These are phyloP conservation scores for Bubo scandiacus DNA, from an alignment of 2,113 vertebrate species.

Conservation along the genomic window DNA sequence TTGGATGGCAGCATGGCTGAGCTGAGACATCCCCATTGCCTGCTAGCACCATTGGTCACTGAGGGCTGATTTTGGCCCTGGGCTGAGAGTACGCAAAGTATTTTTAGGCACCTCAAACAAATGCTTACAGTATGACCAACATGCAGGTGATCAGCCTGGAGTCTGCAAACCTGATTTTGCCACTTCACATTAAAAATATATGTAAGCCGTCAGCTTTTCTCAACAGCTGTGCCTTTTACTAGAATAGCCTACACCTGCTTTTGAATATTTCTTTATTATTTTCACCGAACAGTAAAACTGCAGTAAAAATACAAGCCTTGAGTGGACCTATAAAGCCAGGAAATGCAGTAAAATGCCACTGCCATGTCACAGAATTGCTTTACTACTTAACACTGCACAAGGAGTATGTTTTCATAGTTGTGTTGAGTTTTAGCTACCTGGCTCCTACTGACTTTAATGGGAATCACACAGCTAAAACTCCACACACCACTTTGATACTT, in stretches of 20 bases:
- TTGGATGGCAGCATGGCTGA: neutral
- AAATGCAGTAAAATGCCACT: constrained; percentile 68
- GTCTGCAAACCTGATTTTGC: neutral
- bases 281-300: constrained; percentile 64
- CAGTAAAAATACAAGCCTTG: constrained; percentile 70
- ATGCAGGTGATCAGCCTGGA: neutral
- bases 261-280: constrained; percentile 33
- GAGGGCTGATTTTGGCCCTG: neutral
- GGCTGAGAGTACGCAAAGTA: neutral
- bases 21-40: neutral
- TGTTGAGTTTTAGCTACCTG: constrained; percentile 76
- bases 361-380: constrained; percentile 64
- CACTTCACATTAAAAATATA: constrained; percentile 30
- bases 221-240: constrained; percentile 52
- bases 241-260: constrained; percentile 53
- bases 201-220: constrained; percentile 16
- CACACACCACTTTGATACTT: constrained; percentile 78
- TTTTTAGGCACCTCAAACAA: neutral
- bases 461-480: constrained; percentile 81
- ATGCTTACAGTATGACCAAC: neutral
- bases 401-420: constrained; percentile 76
- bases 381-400: constrained; percentile 74
- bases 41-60: rapidly evolving
- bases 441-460: constrained; percentile 81
- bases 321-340: constrained; percentile 60